Evolutionary conservation across 1,140 invertebrate species (phyloP), one percentile per base, ranked within the genome.

Genomic region (Drosophila prosaltans): DNA sequence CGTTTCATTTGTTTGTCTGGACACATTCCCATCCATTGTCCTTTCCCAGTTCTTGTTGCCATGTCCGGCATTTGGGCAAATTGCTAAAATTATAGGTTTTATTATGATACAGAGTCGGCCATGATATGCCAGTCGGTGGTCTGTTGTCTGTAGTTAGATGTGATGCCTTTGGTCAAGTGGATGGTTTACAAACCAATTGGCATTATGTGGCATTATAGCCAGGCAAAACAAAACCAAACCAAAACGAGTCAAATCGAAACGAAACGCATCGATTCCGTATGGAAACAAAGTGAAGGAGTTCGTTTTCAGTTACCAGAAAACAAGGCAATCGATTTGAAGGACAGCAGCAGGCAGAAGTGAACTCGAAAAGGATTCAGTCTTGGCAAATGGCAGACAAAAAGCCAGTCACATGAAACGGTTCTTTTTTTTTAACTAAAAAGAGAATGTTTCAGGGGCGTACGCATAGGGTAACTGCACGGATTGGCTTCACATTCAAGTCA

Each of bases 1-100:
- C 80, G 77, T 71, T 74, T 71, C 76, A 79, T 85, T 81, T 79
- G 69, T 66, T 60, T 60, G 59, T 40, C 48, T 73, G 30, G 65
- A 63, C 65, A 60, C 30, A 71, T 64, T 70, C 69, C 21, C n/a
- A 8, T 26, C 21, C n/a, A 21, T 48, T 24, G 6, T 51, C 21
- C 45, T 26, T 26, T 51, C 2, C 26, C 8, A 3, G n/a, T 51
- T 51, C 24, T 51, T 10, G 21, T 51, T 51, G 45, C 61, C 65
- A 77, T 84, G 81, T 86, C 83, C 84, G 71, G 80, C 63, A 45
- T 63, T 69, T 57, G 65, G 45, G 45, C 75, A 75, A 72, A 86
- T 84, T 81, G 78, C 74, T 81, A 39, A 84, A 89, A 89, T 89
- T 89, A 89, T 83, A 81, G 64, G 65, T 66, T 89, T 81, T 89